A percentile compares a stretch with the other conserved stretches of the same genome.
These are phyloP conservation scores for Hemicrepidius hirtus DNA, from an alignment of 2,888 invertebrate species.

Conservation along the genomic window DNA sequence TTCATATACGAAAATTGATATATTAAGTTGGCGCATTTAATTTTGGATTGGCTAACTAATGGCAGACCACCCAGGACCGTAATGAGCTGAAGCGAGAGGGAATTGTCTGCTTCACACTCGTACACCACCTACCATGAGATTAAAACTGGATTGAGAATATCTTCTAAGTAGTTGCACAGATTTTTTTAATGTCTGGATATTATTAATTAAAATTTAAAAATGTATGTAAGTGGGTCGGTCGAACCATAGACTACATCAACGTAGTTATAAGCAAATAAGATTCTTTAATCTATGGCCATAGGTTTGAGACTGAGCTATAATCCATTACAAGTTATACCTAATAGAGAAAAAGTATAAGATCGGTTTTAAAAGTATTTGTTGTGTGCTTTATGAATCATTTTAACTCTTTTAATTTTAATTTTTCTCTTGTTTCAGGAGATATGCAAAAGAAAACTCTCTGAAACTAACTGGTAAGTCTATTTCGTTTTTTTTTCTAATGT, in stretches of 20 bases:
- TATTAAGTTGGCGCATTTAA: constrained; percentile 62
- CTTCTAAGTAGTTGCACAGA: too few species aligned
- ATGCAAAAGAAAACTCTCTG: constrained; percentile 17
- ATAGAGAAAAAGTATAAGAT: too few species aligned
- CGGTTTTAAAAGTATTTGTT: too few species aligned
- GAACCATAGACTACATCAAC: too few species aligned
- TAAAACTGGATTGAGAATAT: background rate
- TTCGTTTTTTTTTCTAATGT: background rate
- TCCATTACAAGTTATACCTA: too few species aligned
- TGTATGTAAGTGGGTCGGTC: background rate
- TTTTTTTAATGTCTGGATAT: background rate
- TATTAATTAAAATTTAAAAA: background rate
- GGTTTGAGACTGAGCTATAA: too few species aligned
- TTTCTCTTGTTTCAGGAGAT: constrained; percentile 40
- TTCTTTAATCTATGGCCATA: too few species aligned
- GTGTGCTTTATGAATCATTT: too few species aligned
- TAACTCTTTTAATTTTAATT: too few species aligned
- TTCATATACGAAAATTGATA: constrained; percentile 62
- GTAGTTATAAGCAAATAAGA: too few species aligned
- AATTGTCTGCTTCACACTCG: constrained; percentile 49
- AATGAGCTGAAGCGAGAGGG: constrained; percentile 45
- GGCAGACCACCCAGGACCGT: constrained; percentile 61
- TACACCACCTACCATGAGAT: constrained; percentile 30
- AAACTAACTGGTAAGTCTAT: constrained; percentile 37
- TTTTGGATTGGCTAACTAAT: constrained; percentile 61